Conservation (phyloP, 2,888 invertebrate species). For the Lampropteryx suffumata region DNA sequence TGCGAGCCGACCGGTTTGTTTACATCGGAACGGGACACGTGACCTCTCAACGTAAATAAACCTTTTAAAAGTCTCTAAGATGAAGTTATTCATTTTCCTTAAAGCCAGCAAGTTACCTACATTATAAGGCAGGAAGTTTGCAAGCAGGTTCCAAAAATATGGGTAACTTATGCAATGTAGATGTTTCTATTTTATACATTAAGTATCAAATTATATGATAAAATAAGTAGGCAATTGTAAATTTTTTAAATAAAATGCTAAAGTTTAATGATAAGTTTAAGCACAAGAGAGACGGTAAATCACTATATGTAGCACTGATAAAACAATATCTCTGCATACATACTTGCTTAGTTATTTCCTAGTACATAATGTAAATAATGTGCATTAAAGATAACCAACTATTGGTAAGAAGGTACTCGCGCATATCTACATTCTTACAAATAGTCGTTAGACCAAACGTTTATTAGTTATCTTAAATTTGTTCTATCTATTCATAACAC, state of each 20-base stretch:
- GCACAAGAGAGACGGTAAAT: conserved; percentile 6
- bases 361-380: conserved; percentile 12
- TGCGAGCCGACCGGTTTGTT: conserved; percentile 72
- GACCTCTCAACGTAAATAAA: conserved; percentile 60
- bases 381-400: conserved; percentile 16
- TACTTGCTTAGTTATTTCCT: conserved; percentile 24
- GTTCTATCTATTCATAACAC: too few relatives aligned
- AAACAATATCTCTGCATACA: conserved; percentile 9
- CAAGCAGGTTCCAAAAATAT: conserved; percentile 7
- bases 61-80: conserved; percentile 32
- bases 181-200: too few relatives aligned
- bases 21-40: conserved; percentile 69
- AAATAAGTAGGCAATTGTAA: too few relatives aligned
- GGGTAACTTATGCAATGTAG: background rate
- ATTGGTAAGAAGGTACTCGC: background rate
- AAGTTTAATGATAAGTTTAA: conserved; percentile 9
- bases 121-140: conserved; percentile 10
- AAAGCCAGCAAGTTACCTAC: conserved; percentile 11
- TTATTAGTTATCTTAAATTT: too few relatives aligned
- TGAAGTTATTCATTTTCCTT: conserved; percentile 34
- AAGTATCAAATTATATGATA: too few relatives aligned
- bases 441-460: background rate
- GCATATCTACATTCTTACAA: background rate
- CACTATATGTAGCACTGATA: conserved; percentile 16
- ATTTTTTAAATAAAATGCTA: background rate